phyloP scores from a whole-genome alignment of 2,113 vertebrate genomes.

The Periophthalmodon schlosseri region DNA sequence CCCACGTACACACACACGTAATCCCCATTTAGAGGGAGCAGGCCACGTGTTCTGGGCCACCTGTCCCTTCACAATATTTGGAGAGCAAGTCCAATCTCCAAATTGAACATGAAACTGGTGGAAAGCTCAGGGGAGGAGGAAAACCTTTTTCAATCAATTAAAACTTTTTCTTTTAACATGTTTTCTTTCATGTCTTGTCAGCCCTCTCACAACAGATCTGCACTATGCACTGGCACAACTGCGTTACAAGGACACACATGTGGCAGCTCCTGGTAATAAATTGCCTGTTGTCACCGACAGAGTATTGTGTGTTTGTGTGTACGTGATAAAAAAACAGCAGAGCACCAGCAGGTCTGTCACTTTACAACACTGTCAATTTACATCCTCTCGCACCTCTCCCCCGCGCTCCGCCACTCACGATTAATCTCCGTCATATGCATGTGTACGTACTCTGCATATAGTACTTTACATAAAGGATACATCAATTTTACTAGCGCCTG shows the following conservation, averaged over 20 bases:
- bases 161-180: constrained; percentile 69
- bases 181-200: constrained; percentile 50
- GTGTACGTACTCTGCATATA: constrained; percentile 74
- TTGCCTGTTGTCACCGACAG: constrained; percentile 62
- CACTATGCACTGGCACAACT: constrained; percentile 12
- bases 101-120: constrained; percentile 74
- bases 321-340: constrained; percentile 30
- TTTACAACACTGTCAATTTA: constrained; percentile 73
- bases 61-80: constrained; percentile 63
- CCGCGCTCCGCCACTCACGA: constrained; percentile 52
- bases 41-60: constrained; percentile 52
- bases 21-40: constrained; percentile 42
- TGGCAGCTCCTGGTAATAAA: constrained; percentile 65
- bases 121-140: constrained; percentile 56
- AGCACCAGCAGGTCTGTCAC: constrained; percentile 69
- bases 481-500: constrained; percentile 73
- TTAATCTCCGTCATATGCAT: constrained; percentile 76
- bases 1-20: constrained; percentile 29
- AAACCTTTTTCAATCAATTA: constrained; percentile 73
- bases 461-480: constrained; percentile 77
- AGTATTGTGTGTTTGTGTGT: constrained; percentile 45
- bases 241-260: constrained; percentile 29
- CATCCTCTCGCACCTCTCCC: constrained; percentile 56
- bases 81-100: constrained; percentile 74
- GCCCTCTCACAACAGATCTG: constrained; percentile 2